phyloP scores from a whole-genome alignment of 2,113 vertebrate species.

The Callospermophilus lateralis region DNA sequence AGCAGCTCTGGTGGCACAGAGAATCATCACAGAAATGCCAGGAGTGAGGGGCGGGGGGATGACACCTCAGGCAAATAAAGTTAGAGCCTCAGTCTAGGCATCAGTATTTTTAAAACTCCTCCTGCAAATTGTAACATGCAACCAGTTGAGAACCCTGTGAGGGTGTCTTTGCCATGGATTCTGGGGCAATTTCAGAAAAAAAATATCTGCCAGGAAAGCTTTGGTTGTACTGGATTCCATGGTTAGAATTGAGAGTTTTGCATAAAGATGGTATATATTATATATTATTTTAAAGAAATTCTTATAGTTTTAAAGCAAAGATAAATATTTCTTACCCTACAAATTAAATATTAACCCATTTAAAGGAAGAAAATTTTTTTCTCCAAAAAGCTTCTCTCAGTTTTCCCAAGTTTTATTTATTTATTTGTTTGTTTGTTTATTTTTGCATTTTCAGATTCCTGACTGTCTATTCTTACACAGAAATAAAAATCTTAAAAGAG shows the following conservation, averaged over 20 bases:
- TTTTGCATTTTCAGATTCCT: not conserved
- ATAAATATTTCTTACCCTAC: not conserved
- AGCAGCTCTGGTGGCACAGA: not conserved
- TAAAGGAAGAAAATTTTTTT: slow-evolving; percentile 10
- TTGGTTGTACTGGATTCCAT: not conserved
- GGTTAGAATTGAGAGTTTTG: not conserved
- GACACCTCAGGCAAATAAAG: not conserved
- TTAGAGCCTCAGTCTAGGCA: not conserved
- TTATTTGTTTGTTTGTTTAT: no score
- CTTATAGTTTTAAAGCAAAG: slow-evolving; percentile 48
- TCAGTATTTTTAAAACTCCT: not conserved
- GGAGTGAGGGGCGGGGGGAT: not conserved
- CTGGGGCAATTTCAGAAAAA: not conserved
- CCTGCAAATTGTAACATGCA: not conserved
- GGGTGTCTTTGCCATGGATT: not conserved
- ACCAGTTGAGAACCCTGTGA: not conserved
- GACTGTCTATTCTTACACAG: not conserved
- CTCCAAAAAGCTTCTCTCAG: not conserved
- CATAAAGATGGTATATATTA: not conserved
- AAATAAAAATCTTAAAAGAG: slow-evolving; percentile 13
- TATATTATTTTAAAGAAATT: not conserved
- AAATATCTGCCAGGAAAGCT: not conserved
- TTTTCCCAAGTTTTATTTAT: no score
- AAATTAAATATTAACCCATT: not conserved
- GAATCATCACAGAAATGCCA: not conserved